These are phyloP conservation scores for Tachystola acroxantha DNA, from an alignment of 2,888 invertebrate species.

Conservation along the genomic window DNA sequence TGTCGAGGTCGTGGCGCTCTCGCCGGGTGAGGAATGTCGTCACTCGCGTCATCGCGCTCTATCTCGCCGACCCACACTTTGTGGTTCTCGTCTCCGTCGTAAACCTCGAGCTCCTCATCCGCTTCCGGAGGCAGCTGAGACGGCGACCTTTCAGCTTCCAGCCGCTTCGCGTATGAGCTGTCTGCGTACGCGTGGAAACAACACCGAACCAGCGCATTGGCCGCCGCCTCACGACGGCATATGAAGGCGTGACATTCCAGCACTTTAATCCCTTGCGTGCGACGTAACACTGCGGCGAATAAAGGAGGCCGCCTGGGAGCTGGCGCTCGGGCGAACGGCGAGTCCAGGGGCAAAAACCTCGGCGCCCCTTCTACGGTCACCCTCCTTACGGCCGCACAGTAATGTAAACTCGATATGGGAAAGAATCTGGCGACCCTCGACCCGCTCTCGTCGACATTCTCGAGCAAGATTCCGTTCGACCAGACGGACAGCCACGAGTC, in stretches of 20 bases:
- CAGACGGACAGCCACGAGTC: conserved; percentile 98
- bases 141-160: conserved; percentile 80
- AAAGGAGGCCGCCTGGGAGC: conserved; percentile 96
- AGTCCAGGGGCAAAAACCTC: conserved; percentile 95
- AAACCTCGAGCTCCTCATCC: conserved; percentile 89
- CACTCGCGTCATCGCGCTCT: conserved; percentile 85
- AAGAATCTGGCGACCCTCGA: conserved; percentile 97
- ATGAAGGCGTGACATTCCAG: conserved; percentile 99
- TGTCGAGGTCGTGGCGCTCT: conserved; percentile 88
- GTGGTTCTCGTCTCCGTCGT: conserved; percentile 95
- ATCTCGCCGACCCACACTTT: conserved; percentile 95
- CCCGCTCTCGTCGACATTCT: conserved; percentile 97
- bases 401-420: conserved; percentile 96
- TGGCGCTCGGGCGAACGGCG: conserved; percentile 95
- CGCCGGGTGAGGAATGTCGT: conserved; percentile 79
- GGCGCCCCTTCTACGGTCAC: conserved; percentile 88
- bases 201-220: conserved; percentile 97
- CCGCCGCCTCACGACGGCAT: conserved; percentile 97
- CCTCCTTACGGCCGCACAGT: conserved; percentile 96
- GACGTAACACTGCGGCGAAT: conserved; percentile 96
- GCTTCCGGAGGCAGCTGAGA: conserved; percentile 53
- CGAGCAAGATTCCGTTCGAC: conserved; percentile 96
- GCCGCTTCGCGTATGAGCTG: conserved; percentile 92
- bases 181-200: conserved; percentile 99
- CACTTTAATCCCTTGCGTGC: conserved; percentile 98